These are phyloP conservation scores for Epinephelus fuscoguttatus DNA, from an alignment of 2,113 vertebrate species.

Conservation along the genomic window DNA sequence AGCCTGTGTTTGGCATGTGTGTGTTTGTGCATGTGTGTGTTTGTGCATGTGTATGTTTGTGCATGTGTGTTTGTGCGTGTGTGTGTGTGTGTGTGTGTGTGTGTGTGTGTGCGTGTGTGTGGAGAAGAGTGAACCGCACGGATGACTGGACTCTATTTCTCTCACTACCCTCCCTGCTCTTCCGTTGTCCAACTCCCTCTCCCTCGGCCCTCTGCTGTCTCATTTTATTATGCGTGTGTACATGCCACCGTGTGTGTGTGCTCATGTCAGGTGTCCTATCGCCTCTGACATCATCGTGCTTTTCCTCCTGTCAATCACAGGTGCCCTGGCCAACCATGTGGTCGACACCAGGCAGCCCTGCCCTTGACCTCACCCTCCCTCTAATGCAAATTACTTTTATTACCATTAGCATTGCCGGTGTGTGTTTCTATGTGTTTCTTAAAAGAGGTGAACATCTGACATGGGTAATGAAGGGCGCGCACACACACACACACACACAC, in stretches of 20 bases:
- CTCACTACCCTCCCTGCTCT: conserved; percentile 13
- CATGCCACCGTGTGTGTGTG: conserved; percentile 16
- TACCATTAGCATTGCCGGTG: conserved; percentile 16
- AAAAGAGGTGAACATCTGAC: conserved; percentile 20
- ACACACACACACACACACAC: neutral
- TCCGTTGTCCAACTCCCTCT: conserved; percentile 33
- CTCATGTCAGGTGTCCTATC: conserved; percentile 42
- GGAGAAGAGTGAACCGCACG: conserved; percentile 29
- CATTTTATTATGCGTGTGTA: conserved; percentile 46
- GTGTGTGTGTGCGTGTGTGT: conserved; percentile 6
- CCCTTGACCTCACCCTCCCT: conserved; percentile 63
- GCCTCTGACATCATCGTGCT: conserved; percentile 33
- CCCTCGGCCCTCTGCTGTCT: conserved; percentile 38
- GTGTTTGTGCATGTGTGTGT: conserved; percentile 12
- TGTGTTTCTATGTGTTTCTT: neutral
- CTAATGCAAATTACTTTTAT: conserved; percentile 61
- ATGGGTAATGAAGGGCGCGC: conserved; percentile 11
- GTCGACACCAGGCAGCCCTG: conserved; percentile 30
- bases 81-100: too few species aligned
- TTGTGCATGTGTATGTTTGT: neutral
- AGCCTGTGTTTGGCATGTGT: conserved; percentile 39
- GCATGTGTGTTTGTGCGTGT: conserved; percentile 10
- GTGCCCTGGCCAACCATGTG: conserved; percentile 27
- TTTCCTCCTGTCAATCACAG: conserved; percentile 62
- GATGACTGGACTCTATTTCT: conserved; percentile 55